phyloP scores from a whole-genome alignment of 1,140 invertebrate genomes.

The Hesperophylax magnus region DNA sequence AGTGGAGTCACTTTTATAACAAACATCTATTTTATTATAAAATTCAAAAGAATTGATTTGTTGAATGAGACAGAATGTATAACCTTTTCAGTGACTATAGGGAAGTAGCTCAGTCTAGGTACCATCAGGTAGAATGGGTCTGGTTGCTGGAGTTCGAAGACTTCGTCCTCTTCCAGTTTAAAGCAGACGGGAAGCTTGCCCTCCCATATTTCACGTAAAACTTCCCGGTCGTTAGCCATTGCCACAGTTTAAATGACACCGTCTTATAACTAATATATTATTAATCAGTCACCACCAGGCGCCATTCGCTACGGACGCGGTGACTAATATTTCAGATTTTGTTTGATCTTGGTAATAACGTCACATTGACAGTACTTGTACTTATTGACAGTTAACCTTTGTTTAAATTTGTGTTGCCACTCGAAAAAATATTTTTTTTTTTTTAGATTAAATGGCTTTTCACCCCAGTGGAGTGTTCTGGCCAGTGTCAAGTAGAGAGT shows the following conservation, averaged over 20 bases:
- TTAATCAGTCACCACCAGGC: not conserved
- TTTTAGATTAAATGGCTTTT: too few species aligned
- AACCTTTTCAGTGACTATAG: slow-evolving; percentile 96
- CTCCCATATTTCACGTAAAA: slow-evolving; percentile 95
- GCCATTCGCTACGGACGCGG: not conserved
- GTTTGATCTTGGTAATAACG: not conserved
- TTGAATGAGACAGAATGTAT: too few species aligned
- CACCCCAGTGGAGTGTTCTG: too few species aligned
- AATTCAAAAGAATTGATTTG: too few species aligned
- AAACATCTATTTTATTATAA: too few species aligned
- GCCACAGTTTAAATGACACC: not conserved
- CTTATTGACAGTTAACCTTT: not conserved
- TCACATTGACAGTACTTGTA: slow-evolving; percentile 16
- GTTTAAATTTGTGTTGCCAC: not conserved
- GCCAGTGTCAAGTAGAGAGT: too few species aligned
- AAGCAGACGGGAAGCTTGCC: slow-evolving; percentile 95
- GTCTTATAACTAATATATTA: not conserved
- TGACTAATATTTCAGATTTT: not conserved
- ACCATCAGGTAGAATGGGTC: slow-evolving; percentile 97
- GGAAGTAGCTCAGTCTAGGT: slow-evolving; percentile 95
- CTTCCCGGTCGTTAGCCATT: slow-evolving; percentile 94
- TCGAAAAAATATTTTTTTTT: not conserved
- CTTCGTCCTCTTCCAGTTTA: slow-evolving; percentile 88
- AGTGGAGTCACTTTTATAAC: too few species aligned
- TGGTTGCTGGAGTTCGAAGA: slow-evolving; percentile 87